Base-by-base conservation (phyloP, 2,113 vertebrate genomes). In the Gnathonemus echidnorhynchus region DNA sequence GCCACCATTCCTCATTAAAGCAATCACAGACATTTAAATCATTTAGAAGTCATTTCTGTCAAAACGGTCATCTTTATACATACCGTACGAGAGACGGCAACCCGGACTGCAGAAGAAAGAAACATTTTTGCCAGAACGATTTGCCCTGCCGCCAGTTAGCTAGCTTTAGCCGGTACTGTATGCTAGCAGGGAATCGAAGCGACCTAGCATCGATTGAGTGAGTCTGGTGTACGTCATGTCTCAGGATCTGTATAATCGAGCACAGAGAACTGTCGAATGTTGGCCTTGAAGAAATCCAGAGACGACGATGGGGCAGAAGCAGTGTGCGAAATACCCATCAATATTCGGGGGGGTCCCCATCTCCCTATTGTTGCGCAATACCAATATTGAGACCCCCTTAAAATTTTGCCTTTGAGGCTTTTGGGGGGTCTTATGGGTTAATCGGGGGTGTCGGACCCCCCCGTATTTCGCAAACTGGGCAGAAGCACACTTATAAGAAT, bases 11-110 rank as follows among this genome's bases (percentile, higher is more conserved):
- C 17, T 74, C 13, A 35, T 19, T 66, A 88, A 53, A 66, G 39
- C 56, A 66, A 62, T 46, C 49, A 87, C 17, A n/a, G 10, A 58
- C 3, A 7, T 11, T 87, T 52, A 35, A 52, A 87, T 35, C 6
- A 35, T 53, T 52, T 53, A 87, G 31, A 27, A 11, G 13, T 13
- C 0, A 35, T 31, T 52, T 21, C 31, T 35, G 27, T 56, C 31
- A 39, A 35, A 87, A 56, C 24, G 17, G 21, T 19, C 5, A 2
- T 1, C 56, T 83, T 46, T 62, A 45, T 50, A 48, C 92, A 45
- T 94, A 96, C 96, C 95, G 95, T 93, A 87, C 94, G 94, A 50
- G 95, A 94, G 1, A 94, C 91, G 7, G 94, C 94, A 48, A 94
- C 93, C n/a, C 96, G 95, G 77, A 95, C 85, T 17, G 92, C 92